Base-by-base conservation (phyloP, 2,888 invertebrate genomes). In the Odontocerum albicorne region DNA sequence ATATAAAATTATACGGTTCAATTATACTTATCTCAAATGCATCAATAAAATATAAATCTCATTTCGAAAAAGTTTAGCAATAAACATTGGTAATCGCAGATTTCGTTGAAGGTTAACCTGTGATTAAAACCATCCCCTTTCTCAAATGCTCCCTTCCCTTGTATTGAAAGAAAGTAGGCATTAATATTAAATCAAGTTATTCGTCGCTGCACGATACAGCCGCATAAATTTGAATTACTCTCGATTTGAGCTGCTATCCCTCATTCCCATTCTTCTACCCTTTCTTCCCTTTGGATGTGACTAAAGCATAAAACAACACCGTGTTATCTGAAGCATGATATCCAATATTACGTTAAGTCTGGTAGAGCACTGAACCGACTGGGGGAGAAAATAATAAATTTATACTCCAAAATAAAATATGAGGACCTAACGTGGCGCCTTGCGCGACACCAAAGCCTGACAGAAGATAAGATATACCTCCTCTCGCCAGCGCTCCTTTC, bases 331-430 rank as follows among this genome's bases (percentile, higher is more conserved):
- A 59, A 55, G 52, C 59, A 38, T 59, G 55, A 55, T 59, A 59
- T 52, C 59, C 55, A 55, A 59, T 59, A 59, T 59, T 49, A 43
- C 22, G 49, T 43, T 50, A 53, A 53, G 47, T 53, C 53, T 38
- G 33, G 45, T 43, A 44, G 55, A 31, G 38, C 40, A 32, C 13
- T 16, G 40, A 19, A 49, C 4, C 4, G 6, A 31, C 19, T 19
- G 12, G 43, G 50, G 52, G 55, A 49, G 49, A 46, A 56, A 53
- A 53, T 59, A 59, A 59, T 59, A 59, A 59, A 59, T 59, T 59
- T 56, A 59, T 56, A 56, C 59, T 56, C 59, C 45, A 59, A 59
- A 59, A 59, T 59, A 59, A 59, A 59, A 59, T 59, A 59, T 55
- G 58, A 59, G 51, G 40, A 47, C 53, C 46, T 51, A 55, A 59